Evolutionary conservation across 2,888 invertebrate species (phyloP), one percentile per base, ranked within the genome.

Genomic region (Ischnura elegans): DNA sequence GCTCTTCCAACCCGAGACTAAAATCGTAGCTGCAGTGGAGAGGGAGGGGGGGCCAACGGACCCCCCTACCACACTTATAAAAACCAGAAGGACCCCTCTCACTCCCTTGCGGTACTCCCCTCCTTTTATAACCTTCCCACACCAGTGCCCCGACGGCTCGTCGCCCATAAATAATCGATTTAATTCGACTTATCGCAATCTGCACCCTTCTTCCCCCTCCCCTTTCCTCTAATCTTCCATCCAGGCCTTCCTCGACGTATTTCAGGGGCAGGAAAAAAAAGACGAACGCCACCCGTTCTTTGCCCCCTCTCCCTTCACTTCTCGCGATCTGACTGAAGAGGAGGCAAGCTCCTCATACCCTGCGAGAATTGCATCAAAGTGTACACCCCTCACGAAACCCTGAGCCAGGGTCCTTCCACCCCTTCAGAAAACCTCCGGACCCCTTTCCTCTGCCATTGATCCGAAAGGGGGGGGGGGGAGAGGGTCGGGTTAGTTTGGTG

Each of bases 101-200:
- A 76, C 25, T 36, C 36, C 76, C 76, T 36, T 76, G 76, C 36
- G 76, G 76, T 10, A 76, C 76, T 13, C 66, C 66, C 2, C 61
- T 4, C 55, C 13, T 3, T 3, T 21, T 6, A 6, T 6, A 47
- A 16, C 61, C 61, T 29, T 66, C 76, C 76, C 76, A 13, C 76
- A 6, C 10, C 16, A n/a, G n/a, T 36, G 10, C 2, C 36, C 76
- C 13, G 36, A 36, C 36, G 13, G 0, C 76, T 36, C 3, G 36
- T 36, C 76, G 76, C 76, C 76, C 76, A 76, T 76, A 76, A 76
- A 76, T 76, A 76, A 76, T 76, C 76, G 76, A 76, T 76, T 76
- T 76, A 76, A 76, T 76, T 76, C 76, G 76, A 76, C 76, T 76
- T 76, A 76, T 76, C 76, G 36, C 76, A 76, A 76, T 36, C 76